Conservation (phyloP, 2,888 invertebrate species). For the Eumacrocentrus americanus region DNA sequence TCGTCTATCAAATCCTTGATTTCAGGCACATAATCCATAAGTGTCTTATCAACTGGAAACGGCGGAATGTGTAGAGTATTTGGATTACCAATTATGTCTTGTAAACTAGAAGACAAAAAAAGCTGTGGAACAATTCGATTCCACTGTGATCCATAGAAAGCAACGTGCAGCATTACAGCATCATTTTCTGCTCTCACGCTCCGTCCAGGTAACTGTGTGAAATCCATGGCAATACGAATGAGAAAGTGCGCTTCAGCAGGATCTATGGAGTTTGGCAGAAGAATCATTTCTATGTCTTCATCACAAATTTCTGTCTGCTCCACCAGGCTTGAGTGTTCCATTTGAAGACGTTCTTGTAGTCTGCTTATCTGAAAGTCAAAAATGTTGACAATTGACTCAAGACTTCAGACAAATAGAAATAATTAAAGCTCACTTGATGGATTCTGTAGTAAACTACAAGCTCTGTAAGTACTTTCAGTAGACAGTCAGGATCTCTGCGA, state of each 20-base stretch:
- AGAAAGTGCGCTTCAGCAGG: constrained; percentile 66
- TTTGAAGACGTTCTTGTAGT: constrained; percentile 65
- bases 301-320: constrained; percentile 64
- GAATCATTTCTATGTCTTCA: constrained; percentile 71
- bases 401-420: neutral
- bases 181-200: constrained; percentile 62
- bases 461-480: constrained; percentile 69
- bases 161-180: constrained; percentile 66
- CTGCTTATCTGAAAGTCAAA: constrained; percentile 60
- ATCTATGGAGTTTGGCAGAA: constrained; percentile 64
- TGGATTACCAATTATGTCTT: constrained; percentile 62
- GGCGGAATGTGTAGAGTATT: constrained; percentile 61
- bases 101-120: constrained; percentile 63
- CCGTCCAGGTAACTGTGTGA: constrained; percentile 68
- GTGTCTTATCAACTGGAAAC: constrained; percentile 55
- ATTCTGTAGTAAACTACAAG: constrained; percentile 68
- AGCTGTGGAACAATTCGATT: constrained; percentile 61
- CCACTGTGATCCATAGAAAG: constrained; percentile 66
- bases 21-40: constrained; percentile 68
- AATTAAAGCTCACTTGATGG: constrained; percentile 65
- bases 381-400: neutral
- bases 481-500: constrained; percentile 66
- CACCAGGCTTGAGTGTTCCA: constrained; percentile 71
- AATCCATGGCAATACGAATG: constrained; percentile 70
- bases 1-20: constrained; percentile 65